phyloP scores from a whole-genome alignment of 2,888 invertebrate genomes.

The Sinhomidia bicolor region DNA sequence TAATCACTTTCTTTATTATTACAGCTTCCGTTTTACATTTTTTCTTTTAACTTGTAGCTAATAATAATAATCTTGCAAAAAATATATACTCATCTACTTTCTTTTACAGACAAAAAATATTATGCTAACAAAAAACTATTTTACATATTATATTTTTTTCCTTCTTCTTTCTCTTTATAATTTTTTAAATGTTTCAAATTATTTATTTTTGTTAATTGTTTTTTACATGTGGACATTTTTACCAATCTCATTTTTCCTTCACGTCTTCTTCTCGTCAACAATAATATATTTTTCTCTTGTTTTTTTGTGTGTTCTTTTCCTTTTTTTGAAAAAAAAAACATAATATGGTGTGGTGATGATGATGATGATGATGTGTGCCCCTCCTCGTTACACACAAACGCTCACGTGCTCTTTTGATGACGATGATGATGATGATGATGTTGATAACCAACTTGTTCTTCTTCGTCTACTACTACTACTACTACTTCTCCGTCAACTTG shows the following conservation, averaged over 20 bases:
- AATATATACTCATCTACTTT: too few species aligned
- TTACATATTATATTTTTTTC: neutral
- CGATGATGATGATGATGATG: slow-evolving; percentile 45
- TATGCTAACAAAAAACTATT: neutral
- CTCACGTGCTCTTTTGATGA: slow-evolving; percentile 27
- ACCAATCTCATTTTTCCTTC: neutral
- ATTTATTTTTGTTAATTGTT: neutral
- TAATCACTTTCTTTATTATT: too few species aligned
- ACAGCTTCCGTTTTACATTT: too few species aligned
- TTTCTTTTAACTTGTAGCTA: too few species aligned
- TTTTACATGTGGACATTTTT: neutral
- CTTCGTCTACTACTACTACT: too few species aligned
- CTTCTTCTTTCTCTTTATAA: neutral
- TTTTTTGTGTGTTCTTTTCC: neutral
- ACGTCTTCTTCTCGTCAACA: neutral
- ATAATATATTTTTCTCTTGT: too few species aligned
- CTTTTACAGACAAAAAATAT: neutral
- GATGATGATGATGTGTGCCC: slow-evolving; percentile 18
- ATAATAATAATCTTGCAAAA: too few species aligned
- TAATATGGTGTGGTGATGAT: slow-evolving; percentile 12
- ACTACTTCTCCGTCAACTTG: slow-evolving; percentile 37
- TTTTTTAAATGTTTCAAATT: neutral
- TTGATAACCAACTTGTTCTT: slow-evolving; percentile 40
- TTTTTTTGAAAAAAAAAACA: neutral
- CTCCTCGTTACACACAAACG: slow-evolving; percentile 49